Conservation (phyloP, 2,113 vertebrate species). For the Buteo buteo region DNA sequence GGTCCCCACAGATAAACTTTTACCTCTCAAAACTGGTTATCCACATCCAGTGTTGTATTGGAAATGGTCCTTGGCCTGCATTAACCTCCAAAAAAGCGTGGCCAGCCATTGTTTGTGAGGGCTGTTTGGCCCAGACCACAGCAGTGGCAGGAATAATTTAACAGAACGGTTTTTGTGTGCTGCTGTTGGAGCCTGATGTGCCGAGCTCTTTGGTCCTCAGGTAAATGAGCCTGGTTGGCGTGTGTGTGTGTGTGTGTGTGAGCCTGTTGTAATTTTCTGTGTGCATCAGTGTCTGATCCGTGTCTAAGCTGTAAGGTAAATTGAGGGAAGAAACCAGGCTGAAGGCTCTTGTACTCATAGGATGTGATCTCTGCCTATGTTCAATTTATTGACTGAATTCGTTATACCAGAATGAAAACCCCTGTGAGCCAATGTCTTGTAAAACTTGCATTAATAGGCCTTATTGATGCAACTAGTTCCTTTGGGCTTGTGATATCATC, state of each 20-base stretch:
- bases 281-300: not conserved
- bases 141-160: not conserved
- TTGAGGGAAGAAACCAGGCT: not conserved
- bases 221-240: not conserved
- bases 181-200: not conserved
- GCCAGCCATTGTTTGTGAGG: conserved; percentile 31
- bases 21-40: conserved; percentile 3
- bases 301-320: not conserved
- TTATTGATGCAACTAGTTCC: conserved; percentile 8
- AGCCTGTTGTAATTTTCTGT: not conserved
- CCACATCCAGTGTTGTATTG: not conserved
- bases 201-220: not conserved
- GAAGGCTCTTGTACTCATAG: not conserved
- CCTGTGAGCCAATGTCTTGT: not conserved
- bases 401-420: not conserved
- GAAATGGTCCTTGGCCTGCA: conserved; percentile 39
- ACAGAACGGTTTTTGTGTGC: not conserved
- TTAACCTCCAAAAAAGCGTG: conserved; percentile 1
- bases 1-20: conserved; percentile 41
- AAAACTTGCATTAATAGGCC: conserved; percentile 39
- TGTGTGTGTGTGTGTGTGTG: not conserved
- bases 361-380: not conserved
- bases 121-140: conserved; percentile 15
- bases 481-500: conserved; percentile 41
- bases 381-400: not conserved